Conservation (phyloP, 1,140 invertebrate genomes). For the Solen grandis region DNA sequence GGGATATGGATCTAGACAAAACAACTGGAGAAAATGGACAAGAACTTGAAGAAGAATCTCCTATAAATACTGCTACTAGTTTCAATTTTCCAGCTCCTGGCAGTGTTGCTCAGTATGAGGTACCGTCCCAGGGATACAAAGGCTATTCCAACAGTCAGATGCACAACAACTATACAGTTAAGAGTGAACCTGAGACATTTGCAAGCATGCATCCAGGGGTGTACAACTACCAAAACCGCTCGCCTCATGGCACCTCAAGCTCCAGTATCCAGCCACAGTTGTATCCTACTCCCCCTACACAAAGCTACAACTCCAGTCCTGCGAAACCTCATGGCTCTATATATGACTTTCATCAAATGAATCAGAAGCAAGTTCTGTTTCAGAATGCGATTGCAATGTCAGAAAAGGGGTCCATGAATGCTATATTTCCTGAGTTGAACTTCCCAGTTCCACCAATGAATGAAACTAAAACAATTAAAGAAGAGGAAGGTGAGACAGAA, state of each 20-base stretch:
- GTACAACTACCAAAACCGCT: conserved; percentile 41
- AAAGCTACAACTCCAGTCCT: conserved; percentile 30
- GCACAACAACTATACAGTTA: conserved; percentile 5
- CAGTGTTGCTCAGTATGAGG: conserved; percentile 11
- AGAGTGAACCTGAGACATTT: conserved; percentile 29
- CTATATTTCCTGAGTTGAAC: too few species aligned
- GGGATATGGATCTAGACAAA: background rate
- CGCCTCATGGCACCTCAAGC: conserved; percentile 8
- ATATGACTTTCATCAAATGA: background rate
- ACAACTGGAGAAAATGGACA: background rate
- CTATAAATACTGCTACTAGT: background rate
- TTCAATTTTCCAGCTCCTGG: background rate
- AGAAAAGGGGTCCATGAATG: background rate
- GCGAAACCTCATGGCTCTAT: conserved; percentile 29
- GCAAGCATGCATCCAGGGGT: conserved; percentile 46
- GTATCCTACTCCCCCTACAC: conserved; percentile 39
- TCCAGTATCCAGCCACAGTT: conserved; percentile 17
- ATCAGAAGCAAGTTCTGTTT: background rate
- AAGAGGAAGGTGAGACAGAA: too few species aligned
- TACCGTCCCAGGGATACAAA: conserved; percentile 43
- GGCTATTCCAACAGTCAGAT: conserved; percentile 37
- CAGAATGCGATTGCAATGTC: background rate
- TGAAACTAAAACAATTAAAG: too few species aligned
- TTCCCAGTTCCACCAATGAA: too few species aligned
- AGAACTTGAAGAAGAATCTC: conserved; percentile 5